These are phyloP conservation scores for Leptobrachium ailaonicum DNA, from an alignment of 2,113 vertebrate species.

Conservation along the genomic window DNA sequence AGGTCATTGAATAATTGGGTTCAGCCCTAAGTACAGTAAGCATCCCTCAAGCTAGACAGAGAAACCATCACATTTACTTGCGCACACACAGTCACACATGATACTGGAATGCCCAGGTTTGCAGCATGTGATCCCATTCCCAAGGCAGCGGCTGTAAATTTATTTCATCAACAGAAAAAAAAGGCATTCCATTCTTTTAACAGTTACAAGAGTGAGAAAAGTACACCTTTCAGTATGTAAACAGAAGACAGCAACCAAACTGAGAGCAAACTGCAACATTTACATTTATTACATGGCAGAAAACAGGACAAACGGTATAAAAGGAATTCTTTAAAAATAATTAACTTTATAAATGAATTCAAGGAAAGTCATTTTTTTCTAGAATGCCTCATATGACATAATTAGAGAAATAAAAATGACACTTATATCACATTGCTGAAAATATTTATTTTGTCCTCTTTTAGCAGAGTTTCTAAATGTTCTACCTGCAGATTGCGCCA, in stretches of 20 bases:
- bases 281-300: background rate
- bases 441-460: too few species aligned
- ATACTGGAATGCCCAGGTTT: constrained; percentile 31
- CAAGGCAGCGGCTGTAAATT: background rate
- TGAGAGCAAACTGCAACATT: constrained; percentile 17
- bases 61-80: constrained; percentile 35
- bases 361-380: too few species aligned
- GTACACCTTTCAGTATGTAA: constrained; percentile 10
- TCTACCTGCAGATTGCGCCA: too few species aligned
- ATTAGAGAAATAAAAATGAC: too few species aligned
- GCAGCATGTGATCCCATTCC: constrained; percentile 40
- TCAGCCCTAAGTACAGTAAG: constrained; percentile 16
- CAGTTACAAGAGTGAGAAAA: constrained; percentile 33
- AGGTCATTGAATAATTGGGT: constrained; percentile 39
- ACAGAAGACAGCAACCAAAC: background rate
- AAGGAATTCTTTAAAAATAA: too few species aligned
- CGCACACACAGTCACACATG: constrained; percentile 3
- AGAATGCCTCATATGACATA: too few species aligned
- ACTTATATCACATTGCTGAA: too few species aligned
- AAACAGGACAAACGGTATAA: background rate
- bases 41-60: constrained; percentile 35
- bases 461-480: too few species aligned
- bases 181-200: constrained; percentile 8
- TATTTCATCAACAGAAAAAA: background rate
- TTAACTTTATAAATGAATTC: too few species aligned